A percentile compares a stretch with the other conserved stretches of the same genome.
phyloP scores from a whole-genome alignment of 92 coral and sea anemone species.

The Nematostella vectensis region DNA sequence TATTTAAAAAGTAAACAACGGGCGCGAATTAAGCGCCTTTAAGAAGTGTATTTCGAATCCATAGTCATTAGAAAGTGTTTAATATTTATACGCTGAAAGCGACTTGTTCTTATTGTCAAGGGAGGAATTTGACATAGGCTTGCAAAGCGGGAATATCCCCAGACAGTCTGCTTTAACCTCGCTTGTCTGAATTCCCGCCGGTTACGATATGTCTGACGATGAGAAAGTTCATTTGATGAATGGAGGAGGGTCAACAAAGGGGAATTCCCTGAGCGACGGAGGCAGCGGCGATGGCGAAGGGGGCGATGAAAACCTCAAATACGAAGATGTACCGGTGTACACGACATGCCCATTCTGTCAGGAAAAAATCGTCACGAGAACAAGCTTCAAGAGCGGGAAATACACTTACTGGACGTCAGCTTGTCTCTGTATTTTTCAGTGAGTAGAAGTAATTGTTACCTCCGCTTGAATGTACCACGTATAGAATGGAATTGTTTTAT shows the following conservation, averaged over 20 bases:
- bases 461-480: background rate
- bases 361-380: conserved; percentile 87
- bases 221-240: conserved; percentile 40
- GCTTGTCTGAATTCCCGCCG: no score
- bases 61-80: background rate
- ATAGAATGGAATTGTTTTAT: conserved; percentile 7
- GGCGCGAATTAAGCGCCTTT: conserved; percentile 10
- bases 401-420: conserved; percentile 91
- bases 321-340: conserved; percentile 96
- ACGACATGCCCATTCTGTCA: conserved; percentile 77
- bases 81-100: no score
- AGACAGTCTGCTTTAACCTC: no score
- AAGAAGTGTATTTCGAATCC: background rate
- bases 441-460: conserved; percentile 22
- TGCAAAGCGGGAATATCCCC: no score
- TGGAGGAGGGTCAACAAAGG: conserved; percentile 10
- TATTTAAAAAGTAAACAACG: conserved; percentile 23
- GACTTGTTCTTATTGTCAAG: no score
- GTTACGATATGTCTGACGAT: conserved; percentile 35
- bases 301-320: conserved; percentile 53
- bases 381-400: conserved; percentile 75
- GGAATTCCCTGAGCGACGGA: conserved; percentile 2
- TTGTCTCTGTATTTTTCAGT: conserved; percentile 94
- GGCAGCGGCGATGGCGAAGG: conserved; percentile 39
- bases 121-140: no score